Evolutionary conservation across 2,888 invertebrate species (phyloP), one percentile per base, ranked within the genome.

Genomic region (Anticlea derivata): DNA sequence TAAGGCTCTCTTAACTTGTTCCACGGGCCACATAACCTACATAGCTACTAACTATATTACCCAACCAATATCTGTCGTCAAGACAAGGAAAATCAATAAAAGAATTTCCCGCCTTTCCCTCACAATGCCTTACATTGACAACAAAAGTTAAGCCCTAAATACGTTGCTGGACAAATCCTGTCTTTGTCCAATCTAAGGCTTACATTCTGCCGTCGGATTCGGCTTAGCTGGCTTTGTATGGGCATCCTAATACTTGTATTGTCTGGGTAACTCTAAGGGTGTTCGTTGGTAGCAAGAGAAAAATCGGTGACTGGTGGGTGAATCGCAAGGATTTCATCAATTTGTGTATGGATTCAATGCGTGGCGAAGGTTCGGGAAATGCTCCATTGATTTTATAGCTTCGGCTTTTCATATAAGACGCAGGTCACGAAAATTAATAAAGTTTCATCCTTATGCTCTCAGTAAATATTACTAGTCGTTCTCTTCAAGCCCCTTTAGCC

Each of bases 211-310:
- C 74, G 68, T 61, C 68, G 67, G 72, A 71, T 68, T 65, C 62
- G 63, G 68, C 74, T 76, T 70, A 68, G 63, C 39, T 50, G 78
- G 80, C 82, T 88, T 88, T 86, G 80, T 88, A 86, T 83, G 83
- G 87, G 87, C 83, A 89, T 86, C 76, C 66, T 87, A 83, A 82
- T 83, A 66, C 80, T 56, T 58, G 58, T 62, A 76, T 78, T 78
- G 79, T 66, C 40, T 12, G 23, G 8, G 39, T 44, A 35, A 39
- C 44, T 48, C 13, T 35, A 20, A 12, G 48, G 34, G 43, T 20
- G 38, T 31, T 44, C 34, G 22, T 8, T 29, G 5, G 22, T n/a
- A 4, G 17, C 2, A 17, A 17, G 17, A 17, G 17, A 30, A 1
- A n/a, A 6, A 31, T 17, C 13, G 26, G 20, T 34, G 12, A 59